Evolutionary conservation across 2,797 vertebrate species (phyloP), one percentile per base, ranked within the genome.

Genomic region (Eulemur rubriventer): DNA sequence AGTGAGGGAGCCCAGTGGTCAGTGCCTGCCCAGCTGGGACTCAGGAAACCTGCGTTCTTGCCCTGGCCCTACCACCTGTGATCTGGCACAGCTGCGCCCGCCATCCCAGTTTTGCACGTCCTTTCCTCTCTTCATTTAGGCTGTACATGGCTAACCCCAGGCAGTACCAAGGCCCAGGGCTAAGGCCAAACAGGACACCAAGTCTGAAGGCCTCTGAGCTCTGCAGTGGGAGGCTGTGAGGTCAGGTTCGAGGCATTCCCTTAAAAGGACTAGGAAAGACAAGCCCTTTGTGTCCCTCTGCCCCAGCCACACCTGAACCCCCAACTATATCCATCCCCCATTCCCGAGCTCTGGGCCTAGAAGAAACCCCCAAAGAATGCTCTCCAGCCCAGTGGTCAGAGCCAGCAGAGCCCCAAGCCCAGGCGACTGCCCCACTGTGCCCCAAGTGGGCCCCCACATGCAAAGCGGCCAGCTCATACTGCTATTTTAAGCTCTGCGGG

Each of bases 401-500:
- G 59, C 69, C 67, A 72, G 38, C 0, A 22, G 61, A 57, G 90
- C 84, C 95, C 94, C 85, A 83, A 72, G 22, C 61, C 76, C 61
- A 87, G 33, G 55, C 59, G 22, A 85, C 91, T 95, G 90, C 76
- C 90, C 97, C 95, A 79, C 78, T 81, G 70, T 0, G 30, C 96
- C 95, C 87, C 80, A 2, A 24, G 95, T 72, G 20, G 94, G 67
- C 78, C 96, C 96, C 96, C 95, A 88, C 88, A 82, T 92, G 81
- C 91, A 84, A 59, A 73, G 48, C 6, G 0, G 94, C 94, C 89
- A 97, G 96, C 96, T 97, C 97, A 98, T 28, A 22, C 55, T 78
- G 82, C 97, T 98, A 98, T 97, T 98, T 98, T 98, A 97, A 97
- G 96, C 87, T 89, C 97, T 82, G 50, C 7, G 4, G 95, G 86